Evolutionary conservation across 2,888 invertebrate genomes (phyloP).

Genomic region (Ormyrus rosae): DNA sequence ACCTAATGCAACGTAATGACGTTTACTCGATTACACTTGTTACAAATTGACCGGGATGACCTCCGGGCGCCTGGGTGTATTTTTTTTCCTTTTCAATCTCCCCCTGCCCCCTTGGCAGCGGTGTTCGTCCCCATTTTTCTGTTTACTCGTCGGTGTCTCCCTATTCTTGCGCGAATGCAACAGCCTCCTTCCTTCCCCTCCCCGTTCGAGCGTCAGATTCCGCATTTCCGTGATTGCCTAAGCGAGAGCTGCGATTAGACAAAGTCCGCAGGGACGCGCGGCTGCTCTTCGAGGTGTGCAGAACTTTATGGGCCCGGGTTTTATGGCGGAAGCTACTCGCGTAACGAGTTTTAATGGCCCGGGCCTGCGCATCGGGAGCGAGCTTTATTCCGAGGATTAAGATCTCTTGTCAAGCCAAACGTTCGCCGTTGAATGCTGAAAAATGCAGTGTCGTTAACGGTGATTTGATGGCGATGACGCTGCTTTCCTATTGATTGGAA

Average conservation of each 20-base stretch:
- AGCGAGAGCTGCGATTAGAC: not conserved
- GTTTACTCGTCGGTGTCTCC: too few relatives aligned
- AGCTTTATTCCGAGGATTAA: slow-evolving; percentile 31
- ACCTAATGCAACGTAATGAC: slow-evolving; percentile 40
- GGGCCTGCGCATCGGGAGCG: slow-evolving; percentile 36
- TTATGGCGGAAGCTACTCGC: slow-evolving; percentile 8
- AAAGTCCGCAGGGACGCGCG: slow-evolving; percentile 16
- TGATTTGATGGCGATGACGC: not conserved
- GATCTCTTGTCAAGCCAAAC: not conserved
- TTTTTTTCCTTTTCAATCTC: slow-evolving; percentile 35
- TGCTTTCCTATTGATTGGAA: slow-evolving; percentile 3
- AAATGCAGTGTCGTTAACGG: slow-evolving; percentile 17
- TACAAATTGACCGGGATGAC: slow-evolving; percentile 48
- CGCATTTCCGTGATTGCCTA: slow-evolving; percentile 45
- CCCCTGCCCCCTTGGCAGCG: not conserved
- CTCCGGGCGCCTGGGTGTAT: not conserved
- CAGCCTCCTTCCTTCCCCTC: not conserved
- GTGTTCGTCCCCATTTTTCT: not conserved
- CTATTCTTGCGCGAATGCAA: not conserved
- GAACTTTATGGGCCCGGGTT: slow-evolving; percentile 31
- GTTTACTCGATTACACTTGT: slow-evolving; percentile 55
- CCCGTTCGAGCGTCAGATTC: slow-evolving; percentile 4
- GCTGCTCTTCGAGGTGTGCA: not conserved
- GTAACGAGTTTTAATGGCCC: slow-evolving; percentile 40
- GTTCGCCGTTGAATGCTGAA: slow-evolving; percentile 14